Evolutionary conservation across 2,113 vertebrate species (phyloP).

Genomic region (Tauraco erythrolophus): DNA sequence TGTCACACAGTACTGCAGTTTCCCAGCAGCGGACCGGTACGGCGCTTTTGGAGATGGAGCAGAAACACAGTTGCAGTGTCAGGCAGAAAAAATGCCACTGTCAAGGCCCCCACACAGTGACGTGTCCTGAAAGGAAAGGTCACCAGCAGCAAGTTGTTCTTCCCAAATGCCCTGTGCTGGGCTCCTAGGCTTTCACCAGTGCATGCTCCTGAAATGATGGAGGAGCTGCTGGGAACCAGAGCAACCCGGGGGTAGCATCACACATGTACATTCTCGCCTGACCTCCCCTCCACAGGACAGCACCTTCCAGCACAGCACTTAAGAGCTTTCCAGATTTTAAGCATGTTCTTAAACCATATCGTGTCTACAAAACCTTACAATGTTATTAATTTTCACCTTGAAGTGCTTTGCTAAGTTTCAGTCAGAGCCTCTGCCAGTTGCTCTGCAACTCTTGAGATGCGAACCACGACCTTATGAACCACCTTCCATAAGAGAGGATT

Average conservation of each 20-base stretch:
- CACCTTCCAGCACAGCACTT: neutral
- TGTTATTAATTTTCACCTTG: neutral
- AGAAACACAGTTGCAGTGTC: neutral
- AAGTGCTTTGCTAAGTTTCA: neutral
- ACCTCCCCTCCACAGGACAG: neutral
- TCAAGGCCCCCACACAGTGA: neutral
- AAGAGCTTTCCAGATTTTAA: neutral
- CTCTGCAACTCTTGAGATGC: neutral
- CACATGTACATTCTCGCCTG: accelerated
- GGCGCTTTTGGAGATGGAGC: neutral
- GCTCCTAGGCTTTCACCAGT: neutral
- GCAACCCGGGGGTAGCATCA: accelerated
- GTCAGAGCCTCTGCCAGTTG: neutral
- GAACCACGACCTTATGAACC: neutral
- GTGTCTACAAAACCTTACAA: neutral
- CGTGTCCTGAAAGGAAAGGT: neutral
- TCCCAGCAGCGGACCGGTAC: neutral
- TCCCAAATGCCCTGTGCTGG: neutral
- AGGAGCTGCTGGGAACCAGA: neutral
- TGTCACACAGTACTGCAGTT: neutral
- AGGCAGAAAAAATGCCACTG: neutral
- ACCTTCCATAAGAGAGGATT: neutral
- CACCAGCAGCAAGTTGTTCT: neutral
- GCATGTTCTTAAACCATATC: neutral
- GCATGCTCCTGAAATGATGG: neutral